phyloP scores from a whole-genome alignment of 2,888 invertebrate species.

The Cabera pusaria region DNA sequence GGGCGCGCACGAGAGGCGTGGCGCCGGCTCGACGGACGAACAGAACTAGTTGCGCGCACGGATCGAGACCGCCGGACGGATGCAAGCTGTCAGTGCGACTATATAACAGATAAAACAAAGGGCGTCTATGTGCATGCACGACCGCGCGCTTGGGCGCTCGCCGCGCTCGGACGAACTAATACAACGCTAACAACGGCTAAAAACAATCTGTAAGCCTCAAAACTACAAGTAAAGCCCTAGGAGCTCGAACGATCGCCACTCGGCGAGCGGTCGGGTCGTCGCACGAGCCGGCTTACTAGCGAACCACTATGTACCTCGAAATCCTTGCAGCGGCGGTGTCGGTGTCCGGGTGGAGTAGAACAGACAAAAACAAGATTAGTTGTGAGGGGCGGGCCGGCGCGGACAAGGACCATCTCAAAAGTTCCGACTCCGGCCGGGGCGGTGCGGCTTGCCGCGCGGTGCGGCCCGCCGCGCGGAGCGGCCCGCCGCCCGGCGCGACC shows the following conservation, averaged over 20 bases:
- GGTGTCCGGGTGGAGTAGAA: slow-evolving; percentile 88
- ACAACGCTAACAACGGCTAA: slow-evolving; percentile 83
- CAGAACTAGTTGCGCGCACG: slow-evolving; percentile 59
- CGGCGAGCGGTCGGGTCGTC: slow-evolving; percentile 72
- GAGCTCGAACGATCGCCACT: slow-evolving; percentile 79
- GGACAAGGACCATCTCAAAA: slow-evolving; percentile 96
- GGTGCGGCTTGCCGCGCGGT: slow-evolving; percentile 27
- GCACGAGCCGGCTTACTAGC: slow-evolving; percentile 79
- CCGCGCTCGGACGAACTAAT: slow-evolving; percentile 81
- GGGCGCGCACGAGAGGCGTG: slow-evolving; percentile 61
- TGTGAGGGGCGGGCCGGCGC: slow-evolving; percentile 79
- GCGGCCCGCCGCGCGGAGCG: slow-evolving; percentile 28
- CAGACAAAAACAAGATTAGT: slow-evolving; percentile 87
- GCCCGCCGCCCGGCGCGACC: no score
- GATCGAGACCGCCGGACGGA: slow-evolving; percentile 74
- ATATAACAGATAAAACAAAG: slow-evolving; percentile 81
- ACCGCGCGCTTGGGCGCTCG: slow-evolving; percentile 77
- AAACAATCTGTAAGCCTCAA: slow-evolving; percentile 84
- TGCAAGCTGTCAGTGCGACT: slow-evolving; percentile 81
- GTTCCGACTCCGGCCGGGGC: slow-evolving; percentile 86
- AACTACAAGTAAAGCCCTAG: slow-evolving; percentile 84
- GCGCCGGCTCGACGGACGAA: slow-evolving; percentile 61
- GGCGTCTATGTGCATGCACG: slow-evolving; percentile 82
- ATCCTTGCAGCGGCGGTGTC: slow-evolving; percentile 89
- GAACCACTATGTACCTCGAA: slow-evolving; percentile 90